Evolutionary conservation across 2,113 vertebrate genomes (phyloP).

Genomic region (Sula dactylatra): DNA sequence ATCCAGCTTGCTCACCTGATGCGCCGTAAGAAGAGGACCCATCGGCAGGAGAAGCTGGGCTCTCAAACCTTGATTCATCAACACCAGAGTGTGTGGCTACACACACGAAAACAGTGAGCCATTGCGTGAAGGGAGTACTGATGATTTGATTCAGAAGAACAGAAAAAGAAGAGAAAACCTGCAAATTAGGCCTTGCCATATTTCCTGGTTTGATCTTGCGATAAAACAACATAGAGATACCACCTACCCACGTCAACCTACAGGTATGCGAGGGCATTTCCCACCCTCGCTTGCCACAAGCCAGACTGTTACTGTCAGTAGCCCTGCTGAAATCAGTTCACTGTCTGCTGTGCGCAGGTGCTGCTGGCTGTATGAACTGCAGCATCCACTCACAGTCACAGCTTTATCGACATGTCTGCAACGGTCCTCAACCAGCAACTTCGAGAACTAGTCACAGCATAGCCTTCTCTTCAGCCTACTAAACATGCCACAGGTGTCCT

Average conservation of each 20-base stretch:
- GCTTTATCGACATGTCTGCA: neutral
- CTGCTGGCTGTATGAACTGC: neutral
- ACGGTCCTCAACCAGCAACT: neutral
- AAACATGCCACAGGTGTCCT: neutral
- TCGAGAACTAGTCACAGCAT: neutral
- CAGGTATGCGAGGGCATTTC: fast-evolving
- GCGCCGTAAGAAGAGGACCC: fast-evolving
- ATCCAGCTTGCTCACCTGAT: neutral
- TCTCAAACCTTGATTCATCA: fast-evolving
- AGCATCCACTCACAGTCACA: neutral
- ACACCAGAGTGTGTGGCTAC: no score
- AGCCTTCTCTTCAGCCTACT: neutral
- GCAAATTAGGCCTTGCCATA: neutral
- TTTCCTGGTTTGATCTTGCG: neutral
- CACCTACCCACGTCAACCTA: fast-evolving
- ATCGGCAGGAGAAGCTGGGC: neutral
- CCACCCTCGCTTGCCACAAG: fast-evolving
- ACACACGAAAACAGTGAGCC: fast-evolving
- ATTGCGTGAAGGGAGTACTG: fast-evolving
- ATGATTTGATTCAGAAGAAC: fast-evolving
- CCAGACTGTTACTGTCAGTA: neutral
- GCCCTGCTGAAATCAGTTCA: neutral
- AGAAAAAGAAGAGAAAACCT: neutral
- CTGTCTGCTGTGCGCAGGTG: neutral
- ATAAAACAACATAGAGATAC: neutral